Evolutionary conservation across 2,888 invertebrate genomes (phyloP).

Genomic region (Eurois occulta): DNA sequence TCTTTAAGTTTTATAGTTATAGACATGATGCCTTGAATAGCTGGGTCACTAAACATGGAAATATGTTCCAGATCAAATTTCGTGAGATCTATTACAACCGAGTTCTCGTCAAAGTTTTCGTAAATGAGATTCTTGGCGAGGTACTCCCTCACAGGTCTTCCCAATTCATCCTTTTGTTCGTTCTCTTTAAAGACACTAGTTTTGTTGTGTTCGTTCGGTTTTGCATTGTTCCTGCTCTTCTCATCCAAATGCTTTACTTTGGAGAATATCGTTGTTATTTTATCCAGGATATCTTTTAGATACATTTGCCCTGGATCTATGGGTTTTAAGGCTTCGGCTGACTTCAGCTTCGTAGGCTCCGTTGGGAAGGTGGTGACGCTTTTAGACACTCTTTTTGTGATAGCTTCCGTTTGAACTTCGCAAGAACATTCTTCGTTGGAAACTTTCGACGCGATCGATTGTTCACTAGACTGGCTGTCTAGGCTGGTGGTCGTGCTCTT

Average conservation of each 20-base stretch:
- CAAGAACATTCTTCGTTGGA: slow-evolving; percentile 63
- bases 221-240: slow-evolving; percentile 40
- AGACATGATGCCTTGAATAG: slow-evolving; percentile 72
- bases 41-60: slow-evolving; percentile 74
- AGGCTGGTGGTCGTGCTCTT: slow-evolving; percentile 71
- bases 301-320: slow-evolving; percentile 77
- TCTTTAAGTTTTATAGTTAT: slow-evolving; percentile 79
- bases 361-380: slow-evolving; percentile 71
- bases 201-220: slow-evolving; percentile 51
- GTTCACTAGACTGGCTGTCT: slow-evolving; percentile 68
- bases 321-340: slow-evolving; percentile 43
- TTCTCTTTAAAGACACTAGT: slow-evolving; percentile 49
- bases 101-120: slow-evolving; percentile 73
- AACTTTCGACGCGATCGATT: slow-evolving; percentile 55
- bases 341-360: slow-evolving; percentile 46
- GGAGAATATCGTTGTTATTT: slow-evolving; percentile 80
- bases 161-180: slow-evolving; percentile 68
- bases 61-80: slow-evolving; percentile 80
- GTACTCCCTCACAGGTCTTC: slow-evolving; percentile 64
- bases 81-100: slow-evolving; percentile 79
- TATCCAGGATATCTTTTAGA: slow-evolving; percentile 80
- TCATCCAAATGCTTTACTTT: slow-evolving; percentile 68
- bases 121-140: slow-evolving; percentile 67
- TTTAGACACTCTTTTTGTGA: slow-evolving; percentile 77
- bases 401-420: slow-evolving; percentile 78